Evolutionary conservation across 2,888 invertebrate species (phyloP), one percentile per base, ranked within the genome.

Genomic region (Melangyna quadrimaculata): DNA sequence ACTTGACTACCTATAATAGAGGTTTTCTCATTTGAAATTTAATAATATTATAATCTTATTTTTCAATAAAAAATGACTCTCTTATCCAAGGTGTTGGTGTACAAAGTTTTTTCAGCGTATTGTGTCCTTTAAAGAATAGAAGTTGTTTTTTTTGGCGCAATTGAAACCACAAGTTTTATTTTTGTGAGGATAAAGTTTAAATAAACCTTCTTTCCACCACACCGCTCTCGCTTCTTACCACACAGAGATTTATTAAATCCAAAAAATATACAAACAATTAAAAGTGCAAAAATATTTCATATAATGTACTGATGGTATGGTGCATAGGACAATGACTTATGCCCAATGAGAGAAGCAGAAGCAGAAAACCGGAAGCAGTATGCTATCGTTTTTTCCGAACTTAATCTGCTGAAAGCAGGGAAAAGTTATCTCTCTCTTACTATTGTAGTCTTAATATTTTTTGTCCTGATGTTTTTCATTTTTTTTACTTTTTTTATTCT

Each of bases 241-340:
- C 67, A 51, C 29, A 45, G 35, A 59, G 51, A 73, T 51, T 73
- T 67, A 27, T 74, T 53, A 53, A 51, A 51, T 24, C 10, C 51
- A 73, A 67, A 69, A 70, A 67, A 48, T 32, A 55, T 32, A 55
- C n/a, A 32, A 19, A 43, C n/a, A 32, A 48, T 74, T 74, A 74
- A 83, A 79, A 71, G 57, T 83, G 70, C 70, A 73, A 63, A 78
- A 77, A 79, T 83, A 79, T 83, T 70, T 71, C 79, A 84, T 43
- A 61, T 43, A 63, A 63, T 75, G 78, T 37, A 59, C 22, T 48
- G 45, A 10, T 10, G 3, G 3, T 53, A 72, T 69, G 65, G 63
- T n/a, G n/a, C n/a, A n/a, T 65, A 84, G 83, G 83, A 84, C 83
- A 84, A 79, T 84, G 83, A 84, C 83, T 83, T 83, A 67, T 70